Base-by-base conservation (phyloP, 2,888 invertebrate genomes). In the Nowickia ferox region DNA sequence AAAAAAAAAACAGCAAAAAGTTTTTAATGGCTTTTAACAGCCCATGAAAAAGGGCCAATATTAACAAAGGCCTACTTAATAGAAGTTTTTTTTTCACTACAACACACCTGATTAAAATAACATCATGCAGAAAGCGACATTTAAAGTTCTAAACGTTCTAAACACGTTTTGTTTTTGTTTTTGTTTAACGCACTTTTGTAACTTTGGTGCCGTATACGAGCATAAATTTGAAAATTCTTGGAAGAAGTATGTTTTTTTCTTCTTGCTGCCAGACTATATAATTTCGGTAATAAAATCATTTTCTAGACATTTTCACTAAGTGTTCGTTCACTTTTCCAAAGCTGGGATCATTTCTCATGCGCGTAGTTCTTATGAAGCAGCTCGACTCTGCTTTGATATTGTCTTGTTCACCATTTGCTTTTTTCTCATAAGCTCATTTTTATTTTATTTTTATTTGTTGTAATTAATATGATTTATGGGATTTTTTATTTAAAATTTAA, bases 21-120 rank as follows among this genome's bases (percentile, higher is more conserved):
- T 15, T 66, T 77, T 77, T 77, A 66, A 61, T 77, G 44, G 46
- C 44, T 72, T 68, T 44, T 66, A 72, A 72, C 30, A 66, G 57
- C 38, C 71, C 51, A 78, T 46, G 59, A 76, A 72, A 71, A 59
- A 61, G 48, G 48, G 40, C 40, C 42, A 57, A 59, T 19, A 40
- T 8, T 11, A 48, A 57, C 6, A 30, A 68, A 63, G 1, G 15
- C 30, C n/a, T 55, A n/a, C 13, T 13, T 13, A 9, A 30, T 17
- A 8, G 13, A 57, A 15, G 13, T 5, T 30, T 55, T 15, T 57
- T n/a, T 9, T 30, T n/a, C 2, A 68, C 48, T 44, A 46, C 19
- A 55, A 19, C 17, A 51, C 66, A 57, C 38, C 38, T 19, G 19
- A 57, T 40, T 44, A 38, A 68, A 68, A 44, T 15, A 44, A 11